phyloP scores from a whole-genome alignment of 1,140 invertebrate species.

The Conus betulinus region DNA sequence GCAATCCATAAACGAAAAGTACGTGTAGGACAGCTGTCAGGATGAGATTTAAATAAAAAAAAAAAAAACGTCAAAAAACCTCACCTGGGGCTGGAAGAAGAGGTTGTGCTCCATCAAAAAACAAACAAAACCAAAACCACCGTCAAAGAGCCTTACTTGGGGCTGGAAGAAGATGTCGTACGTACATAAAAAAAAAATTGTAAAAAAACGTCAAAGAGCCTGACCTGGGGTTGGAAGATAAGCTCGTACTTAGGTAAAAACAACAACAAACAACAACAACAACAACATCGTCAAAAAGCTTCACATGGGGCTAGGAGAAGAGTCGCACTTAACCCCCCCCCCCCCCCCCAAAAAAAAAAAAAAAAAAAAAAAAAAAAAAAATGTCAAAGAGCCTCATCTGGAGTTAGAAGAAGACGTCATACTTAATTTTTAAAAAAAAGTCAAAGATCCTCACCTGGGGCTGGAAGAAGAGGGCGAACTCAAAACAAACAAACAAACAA shows the following conservation, averaged over 20 bases:
- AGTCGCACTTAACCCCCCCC: too few species aligned
- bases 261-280: too few species aligned
- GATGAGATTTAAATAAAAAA: not conserved
- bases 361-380: not conserved
- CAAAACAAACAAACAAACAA: conserved; percentile 68
- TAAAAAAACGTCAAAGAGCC: too few species aligned
- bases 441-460: conserved; percentile 81
- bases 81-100: conserved; percentile 68
- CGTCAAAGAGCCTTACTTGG: conserved; percentile 77
- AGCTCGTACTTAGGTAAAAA: too few species aligned
- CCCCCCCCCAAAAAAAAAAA: too few species aligned
- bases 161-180: conserved; percentile 91
- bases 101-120: not conserved
- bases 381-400: too few species aligned
- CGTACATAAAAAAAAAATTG: conserved; percentile 39
- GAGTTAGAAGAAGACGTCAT: conserved; percentile 68
- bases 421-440: not conserved
- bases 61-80: too few species aligned
- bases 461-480: conserved; percentile 89
- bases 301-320: too few species aligned
- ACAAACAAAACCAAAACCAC: not conserved
- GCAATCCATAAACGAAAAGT: too few species aligned
- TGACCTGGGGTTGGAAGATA: too few species aligned
- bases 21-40: too few species aligned
- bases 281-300: too few species aligned